Evolutionary conservation across 2,888 invertebrate species (phyloP), one percentile per base, ranked within the genome.

Genomic region (Prosopocoilus inquinatus): DNA sequence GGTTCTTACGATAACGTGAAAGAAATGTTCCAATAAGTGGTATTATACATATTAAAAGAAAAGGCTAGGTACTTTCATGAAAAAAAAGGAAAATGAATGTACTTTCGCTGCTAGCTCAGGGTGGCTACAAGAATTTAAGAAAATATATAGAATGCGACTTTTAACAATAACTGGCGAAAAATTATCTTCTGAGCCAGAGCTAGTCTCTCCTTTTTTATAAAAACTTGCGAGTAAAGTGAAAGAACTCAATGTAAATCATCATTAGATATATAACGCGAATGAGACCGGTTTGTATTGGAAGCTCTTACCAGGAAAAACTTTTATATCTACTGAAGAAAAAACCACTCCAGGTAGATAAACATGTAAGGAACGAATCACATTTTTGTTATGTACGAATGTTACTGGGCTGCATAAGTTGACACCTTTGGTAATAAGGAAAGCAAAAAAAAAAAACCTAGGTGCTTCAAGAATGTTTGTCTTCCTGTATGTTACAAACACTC

Each of bases 271-370:
- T 47, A 55, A 55, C 44, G 45, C 15, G 32, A 15, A 41, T 34
- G 35, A 35, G 45, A 32, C 44, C 32, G 16, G 36, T 43, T 44
- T 52, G 28, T 57, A 39, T 15, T 58, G 58, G 48, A 53, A 49
- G 44, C 12, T 53, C 13, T 45, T 53, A 16, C 47, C 49, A 36
- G 49, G 39, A 20, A 12, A 41, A 41, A 50, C 45, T 13, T 45
- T 47, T 39, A 34, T 50, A 43, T 46, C 38, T 45, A 34, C 53
- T 34, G n/a, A 50, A 38, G 33, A 50, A 45, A 57, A 34, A 44
- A 48, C 53, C 48, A 48, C 41, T 33, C 59, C 56, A 32, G 47
- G 35, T 38, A 33, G 53, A 33, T 43, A 56, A 51, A 34, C 46
- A 9, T 41, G 12, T 9, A 57, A 57, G 32, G 39, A 49, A n/a